These are phyloP conservation scores for Microcebus tavaratra DNA, from an alignment of 2,113 vertebrate species.

Conservation along the genomic window DNA sequence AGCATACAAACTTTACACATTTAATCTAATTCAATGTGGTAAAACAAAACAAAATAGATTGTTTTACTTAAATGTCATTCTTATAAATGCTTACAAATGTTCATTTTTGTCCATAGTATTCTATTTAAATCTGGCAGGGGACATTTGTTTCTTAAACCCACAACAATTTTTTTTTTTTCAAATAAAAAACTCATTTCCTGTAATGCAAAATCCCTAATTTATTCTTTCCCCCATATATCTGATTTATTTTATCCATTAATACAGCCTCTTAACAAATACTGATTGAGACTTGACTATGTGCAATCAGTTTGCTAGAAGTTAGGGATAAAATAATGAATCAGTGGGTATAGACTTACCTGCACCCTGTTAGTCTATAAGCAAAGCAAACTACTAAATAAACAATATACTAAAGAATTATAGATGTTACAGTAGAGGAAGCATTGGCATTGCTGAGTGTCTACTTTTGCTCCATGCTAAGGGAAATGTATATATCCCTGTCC, in stretches of 20 bases:
- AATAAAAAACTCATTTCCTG: not conserved
- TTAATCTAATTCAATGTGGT: not conserved
- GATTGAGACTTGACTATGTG: not conserved
- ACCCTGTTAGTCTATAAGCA: not conserved
- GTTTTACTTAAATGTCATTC: not conserved
- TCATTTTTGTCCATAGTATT: not conserved
- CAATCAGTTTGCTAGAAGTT: not conserved
- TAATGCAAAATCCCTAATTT: not conserved
- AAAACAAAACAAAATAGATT: not conserved
- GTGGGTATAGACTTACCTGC: not conserved
- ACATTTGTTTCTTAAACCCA: not conserved
- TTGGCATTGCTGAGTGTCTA: not conserved
- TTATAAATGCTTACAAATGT: not conserved
- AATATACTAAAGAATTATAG: not conserved
- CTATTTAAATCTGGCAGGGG: not conserved
- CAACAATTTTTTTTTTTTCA: not conserved
- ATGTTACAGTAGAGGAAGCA: not conserved
- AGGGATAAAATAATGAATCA: not conserved
- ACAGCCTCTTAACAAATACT: not conserved
- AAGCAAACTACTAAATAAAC: not conserved
- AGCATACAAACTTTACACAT: not conserved
- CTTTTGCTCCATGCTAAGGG: not conserved
- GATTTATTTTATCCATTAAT: not conserved
- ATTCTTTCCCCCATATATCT: not conserved
- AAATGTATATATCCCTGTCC: fast-evolving